Base-by-base conservation (phyloP, 2,888 invertebrate genomes). In the Byasa hedistus region DNA sequence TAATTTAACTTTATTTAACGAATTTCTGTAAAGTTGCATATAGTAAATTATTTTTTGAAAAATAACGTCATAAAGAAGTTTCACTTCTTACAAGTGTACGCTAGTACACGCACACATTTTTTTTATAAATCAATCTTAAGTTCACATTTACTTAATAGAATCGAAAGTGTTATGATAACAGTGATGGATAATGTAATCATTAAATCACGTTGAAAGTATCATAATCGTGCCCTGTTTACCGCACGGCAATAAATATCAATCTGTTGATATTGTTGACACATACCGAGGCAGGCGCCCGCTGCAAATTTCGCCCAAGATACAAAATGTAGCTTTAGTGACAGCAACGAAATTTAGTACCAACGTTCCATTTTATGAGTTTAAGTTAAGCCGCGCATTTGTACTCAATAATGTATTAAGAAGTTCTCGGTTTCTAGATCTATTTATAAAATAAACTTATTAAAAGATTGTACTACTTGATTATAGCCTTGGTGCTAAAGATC, bases 191-290 rank as follows among this genome's bases (percentile, higher is more conserved):
- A 12, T 15, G 19, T 10, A 5, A 52, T 52, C 21, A 66, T 66
- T 63, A 66, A 63, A 66, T 63, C 59, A 59, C 59, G 58, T 54
- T 61, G 27, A 66, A 66, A 66, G 62, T 61, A 58, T 66, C 62
- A 55, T 66, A 58, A 62, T 62, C 66, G 62, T 27, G 62, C 52
- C 15, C 36, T 39, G 48, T 59, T 59, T 55, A 36, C 55, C 44
- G 55, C 55, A 54, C 55, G n/a, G 63, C 63, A 44, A 66, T 66
- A 66, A 63, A 66, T 66, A 55, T 66, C 66, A 66, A 63, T 66
- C 66, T 59, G 66, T 63, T 59, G 59, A 66, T 66, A 66, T 63
- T 66, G 66, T 66, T 63, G 66, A 66, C 66, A 66, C 36, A 22
- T 24, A 56, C 48, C 32, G 55, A 22, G 55, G 59, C 63, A 23